Evolutionary conservation across 2,113 vertebrate genomes (phyloP).

Genomic region (Nerophis lumbriciformis): DNA sequence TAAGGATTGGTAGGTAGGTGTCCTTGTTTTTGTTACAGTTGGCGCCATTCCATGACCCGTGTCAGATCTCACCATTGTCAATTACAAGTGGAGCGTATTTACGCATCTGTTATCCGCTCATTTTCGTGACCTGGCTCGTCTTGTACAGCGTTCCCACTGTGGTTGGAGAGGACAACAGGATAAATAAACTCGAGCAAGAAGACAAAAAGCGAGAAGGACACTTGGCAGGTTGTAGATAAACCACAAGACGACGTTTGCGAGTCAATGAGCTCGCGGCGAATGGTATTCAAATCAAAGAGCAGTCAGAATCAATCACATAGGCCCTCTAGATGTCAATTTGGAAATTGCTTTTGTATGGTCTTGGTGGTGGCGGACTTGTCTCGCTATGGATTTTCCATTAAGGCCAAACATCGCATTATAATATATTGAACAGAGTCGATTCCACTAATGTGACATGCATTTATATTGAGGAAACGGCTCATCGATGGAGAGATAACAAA

Average conservation of each 20-base stretch:
- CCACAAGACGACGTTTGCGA: constrained; percentile 56
- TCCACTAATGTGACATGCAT: constrained; percentile 62
- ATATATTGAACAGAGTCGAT: constrained; percentile 67
- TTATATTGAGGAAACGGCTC: constrained; percentile 52
- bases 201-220: constrained; percentile 48
- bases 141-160: constrained; percentile 11
- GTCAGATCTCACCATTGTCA: constrained; percentile 15
- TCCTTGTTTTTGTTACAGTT: too few relatives aligned
- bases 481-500: constrained; percentile 30
- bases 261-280: constrained; percentile 68
- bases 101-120: constrained; percentile 11
- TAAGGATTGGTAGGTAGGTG: too few relatives aligned
- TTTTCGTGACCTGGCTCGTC: constrained; percentile 26
- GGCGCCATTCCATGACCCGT: constrained; percentile 10
- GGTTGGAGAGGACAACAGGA: background rate
- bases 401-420: constrained; percentile 68
- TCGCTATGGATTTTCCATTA: constrained; percentile 75
- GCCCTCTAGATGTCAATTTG: constrained; percentile 68
- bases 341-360: constrained; percentile 71
- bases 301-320: constrained; percentile 71
- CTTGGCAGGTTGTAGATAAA: constrained; percentile 67
- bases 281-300: constrained; percentile 68
- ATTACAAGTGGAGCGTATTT: constrained; percentile 21
- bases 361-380: constrained; percentile 66
- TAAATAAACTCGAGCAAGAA: constrained; percentile 21